Evolutionary conservation across 2,797 vertebrate species (phyloP), one percentile per base, ranked within the genome.

Genomic region (Gymnothorax reevesii): DNA sequence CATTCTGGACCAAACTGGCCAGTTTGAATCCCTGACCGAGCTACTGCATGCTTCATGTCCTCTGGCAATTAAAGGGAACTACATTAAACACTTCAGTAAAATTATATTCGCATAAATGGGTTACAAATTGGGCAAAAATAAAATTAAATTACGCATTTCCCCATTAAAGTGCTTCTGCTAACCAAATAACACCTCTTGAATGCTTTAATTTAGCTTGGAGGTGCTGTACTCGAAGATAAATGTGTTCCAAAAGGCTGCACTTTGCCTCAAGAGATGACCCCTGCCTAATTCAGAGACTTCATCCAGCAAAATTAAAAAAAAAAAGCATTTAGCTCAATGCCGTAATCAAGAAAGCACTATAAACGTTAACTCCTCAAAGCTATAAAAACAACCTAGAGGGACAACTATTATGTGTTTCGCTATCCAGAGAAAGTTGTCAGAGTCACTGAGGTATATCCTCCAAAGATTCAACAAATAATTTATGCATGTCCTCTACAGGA

Each of bases 331-430:
- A 62, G 60, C 60, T 4, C 60, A 62, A 62, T 20, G 17, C 60
- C 20, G 60, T 4, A 22, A 66, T 66, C 62, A 66, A 71, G 22
- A 69, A 33, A 33, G 25, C 25, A 4, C 69, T 71, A 8, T 12
- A 33, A 75, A 12, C 4, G 33, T 15, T 33, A 82, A 64, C 85
- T 87, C 84, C 87, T 90, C 87, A 85, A 90, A 89, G 88, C 88
- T 86, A 87, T 89, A 86, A 90, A 90, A 90, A 91, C 89, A 90
- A 88, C 89, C 86, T 42, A 85, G 85, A 87, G 83, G 83, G 75
- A 49, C 84, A 88, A 86, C 85, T 82, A 80, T 88, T 84, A 86
- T 77, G 90, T 90, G 90, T 89, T 89, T 77, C 89, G 91, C 90
- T 89, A 90, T 90, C 91, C 83, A 84, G 85, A 57, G 42, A 25